Conservation (phyloP, 1,140 invertebrate genomes). For the Mactra quadrangularis region DNA sequence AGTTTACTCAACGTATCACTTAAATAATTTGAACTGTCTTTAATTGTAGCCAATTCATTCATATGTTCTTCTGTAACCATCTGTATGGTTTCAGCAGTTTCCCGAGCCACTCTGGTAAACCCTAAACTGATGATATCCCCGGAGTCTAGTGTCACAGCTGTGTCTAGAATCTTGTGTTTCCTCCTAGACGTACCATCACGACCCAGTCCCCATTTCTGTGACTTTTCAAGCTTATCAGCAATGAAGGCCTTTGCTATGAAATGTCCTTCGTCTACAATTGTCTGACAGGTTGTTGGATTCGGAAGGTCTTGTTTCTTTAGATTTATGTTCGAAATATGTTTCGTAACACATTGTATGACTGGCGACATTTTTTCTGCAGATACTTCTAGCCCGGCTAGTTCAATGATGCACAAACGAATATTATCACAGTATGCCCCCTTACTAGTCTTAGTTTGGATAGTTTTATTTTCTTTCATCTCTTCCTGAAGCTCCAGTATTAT, state of each 20-base stretch:
- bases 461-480: slow-evolving; percentile 14
- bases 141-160: background rate
- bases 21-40: background rate
- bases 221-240: slow-evolving; percentile 1
- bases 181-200: background rate
- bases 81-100: slow-evolving; percentile 9
- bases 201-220: background rate
- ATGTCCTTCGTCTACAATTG: slow-evolving; percentile 25
- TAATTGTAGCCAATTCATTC: slow-evolving; percentile 8
- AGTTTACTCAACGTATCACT: background rate
- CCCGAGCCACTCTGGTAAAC: background rate
- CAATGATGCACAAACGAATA: slow-evolving; percentile 51
- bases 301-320: slow-evolving; percentile 21
- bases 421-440: slow-evolving; percentile 41
- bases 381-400: slow-evolving; percentile 59
- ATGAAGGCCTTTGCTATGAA: slow-evolving; percentile 1
- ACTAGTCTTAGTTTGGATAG: background rate
- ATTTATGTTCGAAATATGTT: slow-evolving; percentile 26
- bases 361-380: slow-evolving; percentile 58
- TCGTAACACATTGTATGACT: slow-evolving; percentile 41
- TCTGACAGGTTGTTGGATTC: no score
- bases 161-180: slow-evolving; percentile 39
- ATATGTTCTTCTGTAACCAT: slow-evolving; percentile 18
- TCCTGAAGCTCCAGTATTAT: background rate
- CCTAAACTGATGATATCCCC: slow-evolving; percentile 28